A percentile compares a stretch with the other conserved stretches of the same genome.
Conservation (phyloP, 2,113 vertebrate genomes). For the Pachypanchax playfairii region DNA sequence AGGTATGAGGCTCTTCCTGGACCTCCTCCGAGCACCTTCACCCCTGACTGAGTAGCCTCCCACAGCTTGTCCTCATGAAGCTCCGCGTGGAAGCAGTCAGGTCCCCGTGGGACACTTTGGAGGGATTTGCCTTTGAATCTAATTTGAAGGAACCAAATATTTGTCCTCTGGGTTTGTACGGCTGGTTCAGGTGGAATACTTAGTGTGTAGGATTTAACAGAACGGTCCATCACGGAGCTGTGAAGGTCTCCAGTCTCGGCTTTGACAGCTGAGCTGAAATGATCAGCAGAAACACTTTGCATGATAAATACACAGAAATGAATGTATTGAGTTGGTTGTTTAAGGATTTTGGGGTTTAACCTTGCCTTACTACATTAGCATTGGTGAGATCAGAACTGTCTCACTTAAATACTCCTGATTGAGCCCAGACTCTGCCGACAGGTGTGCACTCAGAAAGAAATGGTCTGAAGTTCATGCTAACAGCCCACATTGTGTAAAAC, state of each 20-base stretch:
- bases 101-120: too few species aligned
- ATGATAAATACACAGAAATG: background rate
- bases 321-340: conserved; percentile 46
- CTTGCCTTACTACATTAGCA: conserved; percentile 9
- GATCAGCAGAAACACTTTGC: background rate
- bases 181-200: too few species aligned
- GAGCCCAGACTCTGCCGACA: conserved; percentile 13
- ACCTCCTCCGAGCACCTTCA: background rate
- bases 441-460: conserved; percentile 24
- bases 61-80: background rate
- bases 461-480: too few species aligned
- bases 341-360: background rate
- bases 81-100: background rate
- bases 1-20: too few species aligned
- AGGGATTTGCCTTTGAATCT: background rate
- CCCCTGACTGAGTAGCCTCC: conserved; percentile 5
- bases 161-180: too few species aligned
- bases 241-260: background rate
- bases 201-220: too few species aligned
- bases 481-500: background rate
- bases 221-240: background rate
- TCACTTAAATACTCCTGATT: conserved; percentile 39
- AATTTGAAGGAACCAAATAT: too few species aligned
- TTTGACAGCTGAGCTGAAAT: background rate
- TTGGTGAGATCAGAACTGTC: background rate